These are phyloP conservation scores for Siniperca chuatsi DNA, from an alignment of 2,113 vertebrate genomes.

Conservation along the genomic window DNA sequence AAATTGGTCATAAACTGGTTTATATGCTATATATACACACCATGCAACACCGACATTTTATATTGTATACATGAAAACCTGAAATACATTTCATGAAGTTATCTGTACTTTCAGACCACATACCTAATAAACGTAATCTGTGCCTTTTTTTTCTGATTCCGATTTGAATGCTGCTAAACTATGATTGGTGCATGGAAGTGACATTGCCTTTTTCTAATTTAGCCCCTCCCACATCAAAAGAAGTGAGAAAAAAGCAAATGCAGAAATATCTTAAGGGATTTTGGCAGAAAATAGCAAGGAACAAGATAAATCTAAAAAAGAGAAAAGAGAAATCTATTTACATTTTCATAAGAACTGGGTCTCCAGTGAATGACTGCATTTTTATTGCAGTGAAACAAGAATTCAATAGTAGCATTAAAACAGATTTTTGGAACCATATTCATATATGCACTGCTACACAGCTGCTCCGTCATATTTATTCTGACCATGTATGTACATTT, in stretches of 20 bases:
- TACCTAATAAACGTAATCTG: too few relatives aligned
- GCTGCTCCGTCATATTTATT: conserved; percentile 15
- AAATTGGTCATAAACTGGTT: too few relatives aligned
- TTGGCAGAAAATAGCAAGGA: neutral
- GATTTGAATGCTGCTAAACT: too few relatives aligned
- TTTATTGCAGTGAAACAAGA: neutral
- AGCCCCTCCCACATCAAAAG: too few relatives aligned
- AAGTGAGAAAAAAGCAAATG: too few relatives aligned
- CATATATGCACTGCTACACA: neutral
- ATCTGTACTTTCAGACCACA: neutral
- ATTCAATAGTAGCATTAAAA: neutral
- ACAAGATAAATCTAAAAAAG: neutral
- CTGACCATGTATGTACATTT: neutral
- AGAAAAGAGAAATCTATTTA: neutral
- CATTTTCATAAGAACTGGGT: neutral
- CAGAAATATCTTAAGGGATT: too few relatives aligned
- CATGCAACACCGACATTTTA: neutral
- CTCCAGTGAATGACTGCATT: neutral
- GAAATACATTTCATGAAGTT: neutral
- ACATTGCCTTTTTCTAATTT: too few relatives aligned
- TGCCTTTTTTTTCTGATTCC: too few relatives aligned
- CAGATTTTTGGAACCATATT: neutral
- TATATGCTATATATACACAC: neutral
- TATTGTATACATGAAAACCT: neutral
- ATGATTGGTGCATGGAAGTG: too few relatives aligned